phyloP scores from a whole-genome alignment of 2,113 vertebrate species.

The Heptranchias perlo region DNA sequence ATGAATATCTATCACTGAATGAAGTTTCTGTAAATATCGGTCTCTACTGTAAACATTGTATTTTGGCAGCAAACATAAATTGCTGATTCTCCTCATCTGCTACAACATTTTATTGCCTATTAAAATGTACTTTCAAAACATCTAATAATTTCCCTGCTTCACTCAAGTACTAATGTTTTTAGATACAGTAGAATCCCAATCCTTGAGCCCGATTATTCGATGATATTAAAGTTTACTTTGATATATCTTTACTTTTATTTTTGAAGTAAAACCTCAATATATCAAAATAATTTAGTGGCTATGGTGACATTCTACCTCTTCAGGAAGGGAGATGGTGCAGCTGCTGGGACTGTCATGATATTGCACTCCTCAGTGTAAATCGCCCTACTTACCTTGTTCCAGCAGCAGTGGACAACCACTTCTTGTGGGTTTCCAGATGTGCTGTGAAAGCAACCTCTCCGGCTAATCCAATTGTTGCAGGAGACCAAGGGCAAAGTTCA shows the following conservation, averaged over 20 bases:
- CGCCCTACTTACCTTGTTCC: background rate
- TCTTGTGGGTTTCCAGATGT: background rate
- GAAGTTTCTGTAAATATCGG: background rate
- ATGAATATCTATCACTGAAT: background rate
- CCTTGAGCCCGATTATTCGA: background rate
- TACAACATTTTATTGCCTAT: background rate
- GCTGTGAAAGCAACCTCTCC: background rate
- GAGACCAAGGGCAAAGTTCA: background rate
- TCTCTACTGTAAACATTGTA: background rate
- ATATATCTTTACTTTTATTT: background rate
- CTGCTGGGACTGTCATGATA: background rate
- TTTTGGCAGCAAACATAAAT: conserved; percentile 15
- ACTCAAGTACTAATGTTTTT: background rate
- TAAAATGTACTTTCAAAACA: background rate
- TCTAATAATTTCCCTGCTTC: background rate
- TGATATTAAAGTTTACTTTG: background rate
- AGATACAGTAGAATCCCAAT: background rate
- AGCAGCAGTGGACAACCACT: background rate
- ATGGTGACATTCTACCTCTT: background rate
- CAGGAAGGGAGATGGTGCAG: background rate
- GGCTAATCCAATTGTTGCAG: background rate
- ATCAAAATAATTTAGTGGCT: background rate
- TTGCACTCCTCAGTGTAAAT: background rate
- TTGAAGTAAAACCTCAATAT: background rate
- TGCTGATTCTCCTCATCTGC: background rate